A percentile compares a stretch with the other conserved stretches of the same genome.
These are phyloP conservation scores for Apantesis nais DNA, from an alignment of 2,888 invertebrate genomes.

Conservation along the genomic window DNA sequence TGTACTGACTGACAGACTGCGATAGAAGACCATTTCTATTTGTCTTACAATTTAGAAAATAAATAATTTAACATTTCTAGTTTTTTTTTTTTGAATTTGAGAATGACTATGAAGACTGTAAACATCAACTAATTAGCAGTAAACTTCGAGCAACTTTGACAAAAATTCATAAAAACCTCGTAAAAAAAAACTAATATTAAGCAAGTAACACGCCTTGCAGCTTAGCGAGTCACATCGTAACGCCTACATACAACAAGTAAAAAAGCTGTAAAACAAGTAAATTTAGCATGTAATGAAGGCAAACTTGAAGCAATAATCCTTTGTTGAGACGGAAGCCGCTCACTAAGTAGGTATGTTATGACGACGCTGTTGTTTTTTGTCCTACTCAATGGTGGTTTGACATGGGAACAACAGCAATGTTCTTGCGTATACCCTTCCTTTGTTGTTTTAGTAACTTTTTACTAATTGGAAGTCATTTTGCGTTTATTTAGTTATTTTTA, in stretches of 20 bases:
- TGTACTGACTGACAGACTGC: too few relatives aligned
- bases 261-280: slow-evolving; percentile 45
- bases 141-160: background rate
- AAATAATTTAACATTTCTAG: too few relatives aligned
- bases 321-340: slow-evolving; percentile 36
- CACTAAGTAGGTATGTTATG: slow-evolving; percentile 43
- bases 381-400: slow-evolving; percentile 39
- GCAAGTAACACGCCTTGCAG: slow-evolving; percentile 20
- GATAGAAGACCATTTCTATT: background rate
- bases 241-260: slow-evolving; percentile 33
- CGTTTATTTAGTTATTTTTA: slow-evolving; percentile 43
- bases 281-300: slow-evolving; percentile 43
- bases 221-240: slow-evolving; percentile 32
- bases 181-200: slow-evolving; percentile 20
- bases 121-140: background rate
- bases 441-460: slow-evolving; percentile 34
- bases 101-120: background rate
- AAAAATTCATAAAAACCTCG: slow-evolving; percentile 16
- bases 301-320: slow-evolving; percentile 37
- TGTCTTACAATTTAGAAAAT: too few relatives aligned
- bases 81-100: background rate
- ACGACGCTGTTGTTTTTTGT: slow-evolving; percentile 47
- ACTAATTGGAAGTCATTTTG: slow-evolving; percentile 49
- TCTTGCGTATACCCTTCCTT: slow-evolving; percentile 37
- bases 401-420: slow-evolving; percentile 37